phyloP scores from a whole-genome alignment of 2,113 vertebrate species.

The Trachemys scripta region DNA sequence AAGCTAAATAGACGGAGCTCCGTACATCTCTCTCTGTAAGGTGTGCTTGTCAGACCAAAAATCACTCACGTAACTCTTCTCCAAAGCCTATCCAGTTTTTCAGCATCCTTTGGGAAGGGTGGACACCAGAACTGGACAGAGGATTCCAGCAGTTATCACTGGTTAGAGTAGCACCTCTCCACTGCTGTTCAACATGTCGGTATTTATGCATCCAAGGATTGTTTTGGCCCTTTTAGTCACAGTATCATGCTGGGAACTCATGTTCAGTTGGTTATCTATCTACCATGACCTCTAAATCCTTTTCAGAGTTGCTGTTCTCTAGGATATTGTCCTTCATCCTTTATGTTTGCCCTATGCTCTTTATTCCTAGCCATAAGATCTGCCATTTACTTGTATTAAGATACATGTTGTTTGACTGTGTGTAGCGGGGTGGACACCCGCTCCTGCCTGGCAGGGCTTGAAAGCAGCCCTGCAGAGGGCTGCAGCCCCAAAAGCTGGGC shows the following conservation, averaged over 20 bases:
- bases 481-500: too few relatives aligned
- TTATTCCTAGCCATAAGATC: not conserved
- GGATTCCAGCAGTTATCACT: not conserved
- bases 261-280: not conserved
- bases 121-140: not conserved
- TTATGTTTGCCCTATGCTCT: not conserved
- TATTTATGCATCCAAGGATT: not conserved
- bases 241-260: not conserved
- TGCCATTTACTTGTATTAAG: not conserved
- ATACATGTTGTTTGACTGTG: fast-evolving
- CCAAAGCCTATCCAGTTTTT: not conserved
- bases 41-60: not conserved
- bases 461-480: too few relatives aligned
- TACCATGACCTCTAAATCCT: not conserved
- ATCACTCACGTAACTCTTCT: not conserved
- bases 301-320: not conserved
- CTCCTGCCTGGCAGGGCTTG: too few relatives aligned
- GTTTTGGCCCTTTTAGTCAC: not conserved
- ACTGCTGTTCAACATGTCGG: not conserved
- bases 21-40: not conserved
- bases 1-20: slow-evolving; percentile 9
- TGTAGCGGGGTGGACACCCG: too few relatives aligned
- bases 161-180: not conserved
- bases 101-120: not conserved
- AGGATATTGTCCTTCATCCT: not conserved